Conservation (phyloP, 92 coral and sea anemone genomes). For the Phenganax marumi region DNA sequence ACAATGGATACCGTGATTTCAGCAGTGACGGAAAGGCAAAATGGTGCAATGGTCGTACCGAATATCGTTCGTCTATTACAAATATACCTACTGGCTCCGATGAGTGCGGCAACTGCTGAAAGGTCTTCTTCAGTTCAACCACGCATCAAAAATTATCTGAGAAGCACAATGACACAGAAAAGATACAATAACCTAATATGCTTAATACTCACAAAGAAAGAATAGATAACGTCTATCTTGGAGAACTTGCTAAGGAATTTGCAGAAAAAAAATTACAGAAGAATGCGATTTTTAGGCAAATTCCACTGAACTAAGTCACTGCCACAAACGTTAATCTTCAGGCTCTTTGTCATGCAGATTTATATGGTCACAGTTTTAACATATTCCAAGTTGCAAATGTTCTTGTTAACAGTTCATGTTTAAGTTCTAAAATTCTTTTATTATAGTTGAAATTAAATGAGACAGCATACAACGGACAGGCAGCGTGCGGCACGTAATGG, state of each 20-base stretch:
- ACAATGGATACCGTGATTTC: too few species aligned
- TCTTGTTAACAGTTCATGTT: too few species aligned
- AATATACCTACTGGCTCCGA: not conserved
- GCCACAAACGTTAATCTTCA: not conserved
- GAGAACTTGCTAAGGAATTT: not conserved
- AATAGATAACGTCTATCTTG: not conserved
- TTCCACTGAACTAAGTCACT: too few species aligned
- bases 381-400: too few species aligned
- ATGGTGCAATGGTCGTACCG: not conserved
- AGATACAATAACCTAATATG: not conserved
- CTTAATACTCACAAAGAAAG: not conserved
- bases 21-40: too few species aligned
- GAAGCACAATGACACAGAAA: not conserved
- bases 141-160: too few species aligned
- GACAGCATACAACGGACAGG: too few species aligned
- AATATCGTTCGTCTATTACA: not conserved
- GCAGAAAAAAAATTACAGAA: not conserved
- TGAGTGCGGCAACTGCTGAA: not conserved
- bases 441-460: too few species aligned
- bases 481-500: too few species aligned
- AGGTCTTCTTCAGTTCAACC: not conserved
- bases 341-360: too few species aligned
- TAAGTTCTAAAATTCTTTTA: too few species aligned
- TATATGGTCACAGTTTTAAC: too few species aligned
- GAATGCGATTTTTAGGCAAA: not conserved